Percentiles rank a stretch among this genome's conserved stretches.
Evolutionary conservation across 2,888 invertebrate species (phyloP).

Genomic region (Spisula subtruncata): DNA sequence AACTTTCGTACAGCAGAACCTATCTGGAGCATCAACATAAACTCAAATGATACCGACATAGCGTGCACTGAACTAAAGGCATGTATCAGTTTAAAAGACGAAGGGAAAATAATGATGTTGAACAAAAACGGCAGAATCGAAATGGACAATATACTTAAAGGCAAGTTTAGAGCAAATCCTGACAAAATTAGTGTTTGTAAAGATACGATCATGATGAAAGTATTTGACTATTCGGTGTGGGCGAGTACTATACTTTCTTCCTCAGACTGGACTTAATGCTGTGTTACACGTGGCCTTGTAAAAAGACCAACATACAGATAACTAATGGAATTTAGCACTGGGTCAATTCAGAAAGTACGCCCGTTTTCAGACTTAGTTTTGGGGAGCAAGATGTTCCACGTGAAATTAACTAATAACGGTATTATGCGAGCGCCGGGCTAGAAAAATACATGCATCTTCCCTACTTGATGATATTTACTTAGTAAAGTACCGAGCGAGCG

Average conservation of each 20-base stretch:
- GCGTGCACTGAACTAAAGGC: not conserved
- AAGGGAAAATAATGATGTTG: constrained; percentile 23
- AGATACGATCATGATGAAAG: constrained; percentile 5
- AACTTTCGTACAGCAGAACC: not conserved
- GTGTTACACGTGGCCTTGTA: no score
- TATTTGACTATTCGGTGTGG: constrained; percentile 16
- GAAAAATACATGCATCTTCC: no score
- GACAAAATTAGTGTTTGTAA: constrained; percentile 27
- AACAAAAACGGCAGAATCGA: constrained; percentile 3
- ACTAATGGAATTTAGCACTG: no score
- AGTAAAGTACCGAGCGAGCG: no score
- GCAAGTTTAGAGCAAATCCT: not conserved
- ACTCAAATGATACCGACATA: constrained; percentile 10
- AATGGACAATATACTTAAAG: constrained; percentile 31
- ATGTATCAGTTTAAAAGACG: constrained; percentile 26
- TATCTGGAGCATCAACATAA: not conserved
- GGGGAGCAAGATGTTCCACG: no score
- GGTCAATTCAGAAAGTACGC: no score
- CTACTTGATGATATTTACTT: no score
- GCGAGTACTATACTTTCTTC: not conserved
- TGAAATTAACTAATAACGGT: no score
- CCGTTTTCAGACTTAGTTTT: no score
- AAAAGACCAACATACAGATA: no score
- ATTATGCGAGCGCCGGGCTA: no score
- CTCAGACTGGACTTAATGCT: no score